Conservation (phyloP, 1,140 invertebrate species). For the Drosophila carrolli region DNA sequence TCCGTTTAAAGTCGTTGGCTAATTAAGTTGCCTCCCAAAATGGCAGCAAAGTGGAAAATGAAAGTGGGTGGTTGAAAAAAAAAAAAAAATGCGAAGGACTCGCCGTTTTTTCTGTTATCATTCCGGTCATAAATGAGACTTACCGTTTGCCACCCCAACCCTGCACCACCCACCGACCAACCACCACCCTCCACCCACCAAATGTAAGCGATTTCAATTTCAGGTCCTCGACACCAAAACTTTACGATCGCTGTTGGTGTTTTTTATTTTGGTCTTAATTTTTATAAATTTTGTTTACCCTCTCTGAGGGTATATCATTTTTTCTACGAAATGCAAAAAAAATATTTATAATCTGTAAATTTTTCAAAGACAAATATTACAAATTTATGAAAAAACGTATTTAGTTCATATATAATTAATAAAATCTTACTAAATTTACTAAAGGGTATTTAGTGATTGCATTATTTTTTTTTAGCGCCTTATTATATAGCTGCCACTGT, state of each 20-base stretch:
- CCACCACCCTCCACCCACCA: not conserved
- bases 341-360: not conserved
- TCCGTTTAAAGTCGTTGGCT: conserved; percentile 72
- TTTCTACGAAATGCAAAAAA: not conserved
- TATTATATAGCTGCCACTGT: conserved; percentile 10
- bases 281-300: conserved; percentile 18
- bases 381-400: not conserved
- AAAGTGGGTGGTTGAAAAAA: conserved; percentile 3
- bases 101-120: conserved; percentile 29
- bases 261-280: conserved; percentile 47
- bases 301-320: not conserved
- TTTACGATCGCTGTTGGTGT: conserved; percentile 45
- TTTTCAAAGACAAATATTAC: not conserved
- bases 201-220: conserved; percentile 41
- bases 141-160: conserved; percentile 13
- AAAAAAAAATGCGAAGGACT: conserved; percentile 10
- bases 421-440: not conserved
- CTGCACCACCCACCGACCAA: not conserved
- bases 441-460: conserved; percentile 11
- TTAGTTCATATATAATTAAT: not conserved
- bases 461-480: not conserved
- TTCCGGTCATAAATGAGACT: conserved; percentile 42
- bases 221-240: conserved; percentile 38
- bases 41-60: conserved; percentile 40
- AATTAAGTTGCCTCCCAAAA: conserved; percentile 64